A percentile compares a stretch with the other conserved stretches of the same genome.
phyloP scores from a whole-genome alignment of 1,140 invertebrate species.

The Lepidurus couesii region DNA sequence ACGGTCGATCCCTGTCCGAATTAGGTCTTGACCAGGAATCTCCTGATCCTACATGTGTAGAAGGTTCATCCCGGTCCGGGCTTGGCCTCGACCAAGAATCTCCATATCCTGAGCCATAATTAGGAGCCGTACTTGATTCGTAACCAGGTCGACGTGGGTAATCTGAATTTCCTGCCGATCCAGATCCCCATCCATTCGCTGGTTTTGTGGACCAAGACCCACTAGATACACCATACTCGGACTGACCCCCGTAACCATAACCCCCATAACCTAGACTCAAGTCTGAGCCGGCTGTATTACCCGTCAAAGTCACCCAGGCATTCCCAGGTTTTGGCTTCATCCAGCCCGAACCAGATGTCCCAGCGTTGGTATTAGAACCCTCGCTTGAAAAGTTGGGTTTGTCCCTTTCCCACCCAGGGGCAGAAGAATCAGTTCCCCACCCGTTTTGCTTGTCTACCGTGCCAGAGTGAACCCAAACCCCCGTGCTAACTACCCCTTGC shows the following conservation, averaged over 20 bases:
- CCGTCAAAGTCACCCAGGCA: neutral
- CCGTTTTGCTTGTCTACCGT: slow-evolving; percentile 2
- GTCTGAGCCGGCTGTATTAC: neutral
- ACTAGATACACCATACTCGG: neutral
- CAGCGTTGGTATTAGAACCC: neutral
- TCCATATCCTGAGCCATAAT: neutral
- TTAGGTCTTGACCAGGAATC: neutral
- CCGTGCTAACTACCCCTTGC: slow-evolving; percentile 7
- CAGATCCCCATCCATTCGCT: neutral
- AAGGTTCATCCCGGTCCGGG: neutral
- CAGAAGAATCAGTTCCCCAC: neutral
- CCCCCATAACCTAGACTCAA: neutral
- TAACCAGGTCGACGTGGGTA: neutral
- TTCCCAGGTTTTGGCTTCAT: neutral
- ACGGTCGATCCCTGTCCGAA: neutral
- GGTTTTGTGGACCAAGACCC: neutral
- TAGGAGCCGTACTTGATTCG: neutral
- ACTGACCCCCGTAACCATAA: neutral
- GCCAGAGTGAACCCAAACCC: slow-evolving; percentile 9
- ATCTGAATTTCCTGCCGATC: neutral
- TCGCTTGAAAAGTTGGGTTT: neutral
- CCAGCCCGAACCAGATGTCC: neutral
- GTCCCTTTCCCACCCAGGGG: neutral
- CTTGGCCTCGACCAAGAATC: neutral
- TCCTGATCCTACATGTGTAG: neutral